Conservation (phyloP, 1,140 invertebrate species). For the Pseudomyrmex dendroicus region DNA sequence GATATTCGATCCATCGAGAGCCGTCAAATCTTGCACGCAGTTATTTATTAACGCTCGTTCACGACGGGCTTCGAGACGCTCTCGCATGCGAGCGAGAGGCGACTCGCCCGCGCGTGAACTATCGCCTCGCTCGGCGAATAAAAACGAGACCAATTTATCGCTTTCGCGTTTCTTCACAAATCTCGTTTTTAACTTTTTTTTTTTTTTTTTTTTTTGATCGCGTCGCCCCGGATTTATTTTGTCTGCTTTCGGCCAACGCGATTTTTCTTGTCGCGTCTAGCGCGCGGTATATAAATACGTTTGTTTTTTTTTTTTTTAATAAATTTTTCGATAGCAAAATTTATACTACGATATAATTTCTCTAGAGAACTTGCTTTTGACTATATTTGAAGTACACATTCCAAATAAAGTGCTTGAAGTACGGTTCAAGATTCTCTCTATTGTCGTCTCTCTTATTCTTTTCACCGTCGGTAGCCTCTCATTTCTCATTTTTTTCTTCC, state of each 20-base stretch:
- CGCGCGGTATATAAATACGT: constrained; percentile 1
- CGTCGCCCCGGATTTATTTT: constrained; percentile 30
- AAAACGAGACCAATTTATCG: constrained; percentile 31
- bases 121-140: too few species aligned
- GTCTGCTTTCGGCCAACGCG: not conserved
- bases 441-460: too few species aligned
- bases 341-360: constrained; percentile 1
- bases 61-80: not conserved
- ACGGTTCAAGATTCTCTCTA: too few species aligned
- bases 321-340: too few species aligned
- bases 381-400: too few species aligned
- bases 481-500: too few species aligned
- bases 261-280: constrained; percentile 28
- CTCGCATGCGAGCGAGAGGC: not conserved
- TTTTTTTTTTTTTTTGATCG: not conserved
- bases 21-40: not conserved
- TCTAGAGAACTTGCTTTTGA: too few species aligned
- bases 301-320: constrained; percentile 19
- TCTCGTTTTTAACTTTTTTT: not conserved
- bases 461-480: too few species aligned
- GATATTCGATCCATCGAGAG: constrained; percentile 10
- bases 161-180: not conserved
- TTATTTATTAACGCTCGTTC: constrained; percentile 29
- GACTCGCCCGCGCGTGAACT: too few species aligned
- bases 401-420: too few species aligned